A percentile compares a stretch with the other conserved stretches of the same genome.
These are phyloP conservation scores for Celastrina argiolus DNA, from an alignment of 2,888 invertebrate species.

Conservation along the genomic window DNA sequence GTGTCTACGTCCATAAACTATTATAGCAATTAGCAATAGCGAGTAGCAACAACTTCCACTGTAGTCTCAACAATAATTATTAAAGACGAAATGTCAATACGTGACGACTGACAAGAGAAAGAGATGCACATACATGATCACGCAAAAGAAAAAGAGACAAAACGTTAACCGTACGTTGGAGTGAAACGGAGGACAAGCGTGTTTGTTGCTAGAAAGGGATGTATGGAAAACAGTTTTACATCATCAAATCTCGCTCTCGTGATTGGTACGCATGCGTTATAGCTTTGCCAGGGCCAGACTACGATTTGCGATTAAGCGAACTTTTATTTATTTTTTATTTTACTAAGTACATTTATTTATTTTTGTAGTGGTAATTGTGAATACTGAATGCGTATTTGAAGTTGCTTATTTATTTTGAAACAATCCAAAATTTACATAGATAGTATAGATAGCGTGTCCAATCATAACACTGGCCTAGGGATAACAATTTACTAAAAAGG, in stretches of 20 bases:
- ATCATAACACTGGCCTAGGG: too few species aligned
- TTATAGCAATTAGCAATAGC: background rate
- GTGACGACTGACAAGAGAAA: constrained; percentile 43
- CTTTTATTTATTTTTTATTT: constrained; percentile 34
- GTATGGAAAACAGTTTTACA: constrained; percentile 50
- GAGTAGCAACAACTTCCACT: background rate
- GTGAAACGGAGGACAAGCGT: constrained; percentile 41
- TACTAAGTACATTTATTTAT: background rate
- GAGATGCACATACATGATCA: constrained; percentile 38
- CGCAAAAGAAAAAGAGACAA: constrained; percentile 35
- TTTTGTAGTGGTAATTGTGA: background rate
- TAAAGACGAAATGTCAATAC: constrained; percentile 20
- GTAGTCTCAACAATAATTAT: background rate
- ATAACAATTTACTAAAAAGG: too few species aligned
- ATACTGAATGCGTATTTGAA: too few species aligned
- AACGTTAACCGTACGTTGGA: constrained; percentile 48
- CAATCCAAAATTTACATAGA: too few species aligned
- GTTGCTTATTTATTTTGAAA: too few species aligned
- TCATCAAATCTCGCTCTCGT: constrained; percentile 49
- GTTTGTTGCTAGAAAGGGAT: constrained; percentile 45
- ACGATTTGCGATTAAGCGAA: background rate
- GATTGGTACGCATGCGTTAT: constrained; percentile 75
- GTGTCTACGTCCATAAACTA: background rate
- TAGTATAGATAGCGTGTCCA: too few species aligned
- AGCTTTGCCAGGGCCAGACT: constrained; percentile 46